A percentile compares a stretch with the other conserved stretches of the same genome.
Conservation (phyloP, 1,140 invertebrate species). For the Listronotus oregonensis region DNA sequence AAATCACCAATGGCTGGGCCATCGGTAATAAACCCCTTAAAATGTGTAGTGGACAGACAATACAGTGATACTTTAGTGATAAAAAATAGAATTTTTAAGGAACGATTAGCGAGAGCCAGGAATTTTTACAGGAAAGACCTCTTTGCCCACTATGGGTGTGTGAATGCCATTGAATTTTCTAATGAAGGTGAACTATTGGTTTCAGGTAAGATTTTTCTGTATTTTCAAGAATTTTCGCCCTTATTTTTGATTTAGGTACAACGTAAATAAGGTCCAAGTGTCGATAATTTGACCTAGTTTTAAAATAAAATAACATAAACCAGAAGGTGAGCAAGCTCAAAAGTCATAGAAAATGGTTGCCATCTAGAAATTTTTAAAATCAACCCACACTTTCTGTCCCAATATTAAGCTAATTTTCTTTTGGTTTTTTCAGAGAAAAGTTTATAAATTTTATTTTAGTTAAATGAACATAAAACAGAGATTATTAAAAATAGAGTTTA, state of each 20-base stretch:
- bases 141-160: constrained; percentile 90
- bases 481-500: no score
- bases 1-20: constrained; percentile 55
- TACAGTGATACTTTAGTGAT: constrained; percentile 58
- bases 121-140: constrained; percentile 86
- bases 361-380: constrained; percentile 14
- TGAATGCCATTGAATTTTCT: constrained; percentile 96
- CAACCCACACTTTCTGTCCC: not conserved
- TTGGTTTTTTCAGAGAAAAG: no score
- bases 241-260: constrained; percentile 1
- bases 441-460: no score
- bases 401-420: no score
- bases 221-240: not conserved
- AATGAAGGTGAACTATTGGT: constrained; percentile 81
- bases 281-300: not conserved
- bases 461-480: no score
- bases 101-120: constrained; percentile 67
- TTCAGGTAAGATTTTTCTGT: constrained; percentile 70
- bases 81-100: constrained; percentile 64
- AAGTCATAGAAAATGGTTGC: constrained; percentile 28
- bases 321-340: constrained; percentile 1
- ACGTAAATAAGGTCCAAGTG: not conserved
- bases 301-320: constrained; percentile 4
- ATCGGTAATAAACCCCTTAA: constrained; percentile 58
- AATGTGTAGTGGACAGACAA: constrained; percentile 59